Percentiles rank a stretch among this genome's conserved stretches.
Evolutionary conservation across 2,888 invertebrate species (phyloP).

Genomic region (Megalurothrips usitatus): DNA sequence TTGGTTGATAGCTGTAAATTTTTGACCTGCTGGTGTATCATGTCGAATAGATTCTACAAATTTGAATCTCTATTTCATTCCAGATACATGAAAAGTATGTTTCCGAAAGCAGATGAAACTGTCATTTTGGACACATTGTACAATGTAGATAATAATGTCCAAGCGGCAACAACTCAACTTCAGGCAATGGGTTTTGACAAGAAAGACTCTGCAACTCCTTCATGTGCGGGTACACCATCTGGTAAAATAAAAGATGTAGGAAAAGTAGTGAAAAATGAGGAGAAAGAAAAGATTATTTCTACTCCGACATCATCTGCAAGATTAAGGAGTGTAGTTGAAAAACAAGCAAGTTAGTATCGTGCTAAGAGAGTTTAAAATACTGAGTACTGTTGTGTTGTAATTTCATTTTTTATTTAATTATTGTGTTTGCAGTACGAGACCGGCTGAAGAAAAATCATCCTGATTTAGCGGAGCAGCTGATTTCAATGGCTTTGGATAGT

Average conservation of each 20-base stretch:
- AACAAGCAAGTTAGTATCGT: constrained; percentile 57
- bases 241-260: constrained; percentile 50
- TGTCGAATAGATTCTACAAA: not conserved
- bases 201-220: constrained; percentile 60
- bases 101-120: constrained; percentile 85
- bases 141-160: constrained; percentile 85
- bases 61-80: constrained; percentile 34
- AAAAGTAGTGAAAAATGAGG: constrained; percentile 42
- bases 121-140: constrained; percentile 76
- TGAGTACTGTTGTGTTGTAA: not conserved
- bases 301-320: constrained; percentile 53
- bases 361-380: not conserved
- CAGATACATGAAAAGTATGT: constrained; percentile 87
- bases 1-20: not conserved
- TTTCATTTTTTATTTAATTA: not conserved
- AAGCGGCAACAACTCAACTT: constrained; percentile 77
- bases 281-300: constrained; percentile 46
- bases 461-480: constrained; percentile 72
- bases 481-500: constrained; percentile 81
- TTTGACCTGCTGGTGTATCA: not conserved
- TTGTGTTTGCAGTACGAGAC: constrained; percentile 56
- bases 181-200: constrained; percentile 77
- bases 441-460: constrained; percentile 68
- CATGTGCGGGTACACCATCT: constrained; percentile 43
- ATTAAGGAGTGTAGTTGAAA: constrained; percentile 65